Evolutionary conservation across 2,113 vertebrate species (phyloP).

Genomic region (Hydrolagus affinis): DNA sequence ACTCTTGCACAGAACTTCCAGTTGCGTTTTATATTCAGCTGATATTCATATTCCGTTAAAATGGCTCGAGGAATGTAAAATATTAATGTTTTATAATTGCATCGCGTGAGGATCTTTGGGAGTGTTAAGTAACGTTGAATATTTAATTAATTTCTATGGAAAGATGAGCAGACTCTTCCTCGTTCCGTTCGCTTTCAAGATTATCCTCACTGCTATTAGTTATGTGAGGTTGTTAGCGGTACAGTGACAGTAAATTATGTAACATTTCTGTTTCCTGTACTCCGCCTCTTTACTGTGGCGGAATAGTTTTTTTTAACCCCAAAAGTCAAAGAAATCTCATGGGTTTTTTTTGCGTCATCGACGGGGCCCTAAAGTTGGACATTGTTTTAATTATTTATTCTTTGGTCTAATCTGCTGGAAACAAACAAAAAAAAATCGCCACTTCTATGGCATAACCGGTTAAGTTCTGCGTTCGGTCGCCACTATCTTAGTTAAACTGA

Average conservation of each 20-base stretch:
- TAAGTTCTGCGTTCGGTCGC: neutral
- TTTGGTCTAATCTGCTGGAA: neutral
- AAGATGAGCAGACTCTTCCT: neutral
- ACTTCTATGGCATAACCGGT: neutral
- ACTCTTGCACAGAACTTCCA: neutral
- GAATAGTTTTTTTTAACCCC: neutral
- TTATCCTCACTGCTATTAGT: neutral
- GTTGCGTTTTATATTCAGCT: neutral
- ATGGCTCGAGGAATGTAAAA: neutral
- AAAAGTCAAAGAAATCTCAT: neutral
- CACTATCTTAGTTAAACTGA: neutral
- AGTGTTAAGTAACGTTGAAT: no score
- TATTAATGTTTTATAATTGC: neutral
- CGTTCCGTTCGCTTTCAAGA: neutral
- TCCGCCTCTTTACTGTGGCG: neutral
- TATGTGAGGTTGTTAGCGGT: neutral
- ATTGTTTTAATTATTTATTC: neutral
- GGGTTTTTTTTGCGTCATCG: neutral
- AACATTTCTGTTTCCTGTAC: neutral
- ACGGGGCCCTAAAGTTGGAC: neutral
- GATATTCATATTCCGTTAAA: neutral
- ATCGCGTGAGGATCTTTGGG: no score
- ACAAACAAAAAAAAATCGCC: neutral
- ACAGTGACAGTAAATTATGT: neutral
- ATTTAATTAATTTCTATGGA: neutral